Evolutionary conservation across 2,113 vertebrate species (phyloP), one percentile per base, ranked within the genome.

Genomic region (Lontra canadensis): DNA sequence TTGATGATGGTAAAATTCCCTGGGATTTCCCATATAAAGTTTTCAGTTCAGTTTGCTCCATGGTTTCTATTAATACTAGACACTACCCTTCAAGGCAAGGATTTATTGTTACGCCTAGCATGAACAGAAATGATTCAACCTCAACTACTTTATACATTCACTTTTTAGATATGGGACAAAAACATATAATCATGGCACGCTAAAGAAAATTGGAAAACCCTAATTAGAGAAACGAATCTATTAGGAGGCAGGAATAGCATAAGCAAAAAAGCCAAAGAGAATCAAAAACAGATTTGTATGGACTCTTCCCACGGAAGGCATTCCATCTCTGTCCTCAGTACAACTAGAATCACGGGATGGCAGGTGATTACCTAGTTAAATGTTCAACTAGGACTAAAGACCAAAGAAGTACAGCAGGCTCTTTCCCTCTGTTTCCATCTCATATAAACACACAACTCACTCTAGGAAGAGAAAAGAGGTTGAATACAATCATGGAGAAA

Each of bases 331-430:
- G 80, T 93, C 87, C 91, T 95, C 76, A 94, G 85, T 61, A 65
- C 86, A 97, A 97, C 94, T 97, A 94, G 85, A 94, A 96, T 97
- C 93, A 95, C 96, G 61, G 89, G 42, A 96, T 97, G 73, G 42
- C 69, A 74, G 88, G 98, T 63, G 88, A 97, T 98, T 97, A 98
- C 82, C 90, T 88, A 42, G 44, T 89, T 98, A 86, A 89, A 98
- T 97, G 92, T 93, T 98, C 97, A 98, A 91, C 88, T 34, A 6
- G 97, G 87, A 98, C 93, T 97, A 92, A 98, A 97, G 93, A 97
- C 34, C 76, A 91, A 97, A 95, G 15, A 96, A 94, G 92, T 94
- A 97, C 88, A 96, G 55, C 34, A 86, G 57, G 21, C 3, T 86
- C 5, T 0, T 81, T 95, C 82, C 55, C 91, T 73, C 57, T 82